Evolutionary conservation across 2,113 vertebrate species (phyloP).

Genomic region (Takifugu flavidus): DNA sequence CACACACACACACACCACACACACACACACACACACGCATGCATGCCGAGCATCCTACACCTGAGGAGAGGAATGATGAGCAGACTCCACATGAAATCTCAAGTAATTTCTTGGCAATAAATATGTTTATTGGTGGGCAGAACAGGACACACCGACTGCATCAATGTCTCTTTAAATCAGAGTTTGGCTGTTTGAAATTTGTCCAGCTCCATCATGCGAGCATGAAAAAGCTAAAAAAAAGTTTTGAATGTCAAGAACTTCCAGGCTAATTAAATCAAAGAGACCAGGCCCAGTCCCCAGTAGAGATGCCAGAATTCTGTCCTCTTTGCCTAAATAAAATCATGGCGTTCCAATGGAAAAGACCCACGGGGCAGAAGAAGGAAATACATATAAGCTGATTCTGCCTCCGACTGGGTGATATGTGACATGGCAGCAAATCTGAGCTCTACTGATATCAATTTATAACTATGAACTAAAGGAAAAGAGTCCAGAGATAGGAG

Average conservation of each 20-base stretch:
- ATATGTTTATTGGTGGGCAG: slow-evolving; percentile 3
- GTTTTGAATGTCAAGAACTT: background rate
- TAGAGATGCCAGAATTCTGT: slow-evolving; percentile 13
- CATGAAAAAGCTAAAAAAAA: background rate
- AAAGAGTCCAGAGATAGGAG: background rate
- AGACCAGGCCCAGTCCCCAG: slow-evolving; percentile 5
- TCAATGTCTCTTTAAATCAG: too few species aligned
- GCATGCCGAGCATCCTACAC: background rate
- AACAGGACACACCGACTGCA: background rate
- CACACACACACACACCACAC: too few species aligned
- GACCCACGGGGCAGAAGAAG: background rate
- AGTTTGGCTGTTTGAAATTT: too few species aligned
- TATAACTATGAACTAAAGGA: background rate
- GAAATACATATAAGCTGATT: background rate
- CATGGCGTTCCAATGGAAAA: background rate
- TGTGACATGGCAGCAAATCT: too few species aligned
- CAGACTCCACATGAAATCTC: background rate
- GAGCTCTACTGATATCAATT: background rate
- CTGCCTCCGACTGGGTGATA: too few species aligned
- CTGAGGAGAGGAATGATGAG: background rate
- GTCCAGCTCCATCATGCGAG: slow-evolving; percentile 30
- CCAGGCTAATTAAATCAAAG: slow-evolving; percentile 22
- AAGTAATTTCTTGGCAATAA: slow-evolving; percentile 24
- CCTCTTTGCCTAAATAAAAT: slow-evolving; percentile 28
- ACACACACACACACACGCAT: too few species aligned